Percentiles rank a stretch among this genome's conserved stretches.
Conservation (phyloP, 1,140 invertebrate species). For the Paramacrobiotus metropolitanus region DNA sequence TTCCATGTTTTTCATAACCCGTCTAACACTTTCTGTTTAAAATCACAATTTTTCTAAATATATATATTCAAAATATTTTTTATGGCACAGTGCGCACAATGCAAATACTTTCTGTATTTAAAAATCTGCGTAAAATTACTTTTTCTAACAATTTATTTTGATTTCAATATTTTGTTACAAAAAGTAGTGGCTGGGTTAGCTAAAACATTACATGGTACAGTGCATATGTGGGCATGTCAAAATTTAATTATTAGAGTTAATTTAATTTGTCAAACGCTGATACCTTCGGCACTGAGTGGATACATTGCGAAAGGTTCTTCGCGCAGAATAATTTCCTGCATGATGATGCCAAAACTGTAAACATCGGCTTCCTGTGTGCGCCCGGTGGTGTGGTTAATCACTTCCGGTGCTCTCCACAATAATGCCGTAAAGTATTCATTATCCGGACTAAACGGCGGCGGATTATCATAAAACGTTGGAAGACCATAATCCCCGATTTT, state of each 20-base stretch:
- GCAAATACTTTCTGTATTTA: too few species aligned
- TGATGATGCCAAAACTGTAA: constrained; percentile 52
- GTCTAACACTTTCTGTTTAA: neutral
- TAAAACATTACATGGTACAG: neutral
- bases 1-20: neutral
- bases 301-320: neutral
- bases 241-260: neutral
- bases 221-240: neutral
- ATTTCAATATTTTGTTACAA: neutral
- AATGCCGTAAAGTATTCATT: constrained; percentile 28
- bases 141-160: too few species aligned
- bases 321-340: constrained; percentile 52
- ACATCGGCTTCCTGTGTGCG: neutral
- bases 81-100: too few species aligned
- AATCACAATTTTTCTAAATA: neutral
- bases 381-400: neutral
- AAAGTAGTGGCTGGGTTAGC: neutral
- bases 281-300: neutral
- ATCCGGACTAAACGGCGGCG: neutral
- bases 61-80: too few species aligned
- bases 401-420: constrained; percentile 56
- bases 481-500: constrained; percentile 56
- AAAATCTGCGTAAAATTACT: too few species aligned
- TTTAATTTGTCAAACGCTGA: too few species aligned
- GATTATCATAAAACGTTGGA: neutral